Percentiles rank a stretch among this genome's conserved stretches.
Conservation (phyloP, 2,113 vertebrate genomes). For the Benitochromis conjunctus region DNA sequence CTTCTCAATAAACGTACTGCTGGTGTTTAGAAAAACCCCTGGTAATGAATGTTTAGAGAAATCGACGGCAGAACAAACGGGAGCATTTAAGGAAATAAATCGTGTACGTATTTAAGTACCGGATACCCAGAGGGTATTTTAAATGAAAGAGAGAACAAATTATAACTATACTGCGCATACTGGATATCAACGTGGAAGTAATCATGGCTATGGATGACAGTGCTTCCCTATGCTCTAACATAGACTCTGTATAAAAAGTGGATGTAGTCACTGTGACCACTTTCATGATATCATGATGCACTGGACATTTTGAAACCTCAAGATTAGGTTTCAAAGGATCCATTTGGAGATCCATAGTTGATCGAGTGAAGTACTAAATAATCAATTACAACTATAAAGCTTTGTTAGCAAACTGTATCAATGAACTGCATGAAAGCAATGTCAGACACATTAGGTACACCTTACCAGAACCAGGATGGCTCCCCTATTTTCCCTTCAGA, state of each 20-base stretch:
- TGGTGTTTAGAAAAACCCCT: neutral
- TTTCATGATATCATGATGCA: neutral
- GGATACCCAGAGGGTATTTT: neutral
- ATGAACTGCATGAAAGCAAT: neutral
- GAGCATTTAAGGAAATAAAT: neutral
- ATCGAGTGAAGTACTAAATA: no score
- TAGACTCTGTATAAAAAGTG: neutral
- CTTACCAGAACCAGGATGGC: no score
- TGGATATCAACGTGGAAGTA: neutral
- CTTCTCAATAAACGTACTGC: neutral
- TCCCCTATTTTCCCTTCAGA: no score
- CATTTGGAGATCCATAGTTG: no score
- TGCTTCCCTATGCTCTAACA: neutral
- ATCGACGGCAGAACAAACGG: neutral
- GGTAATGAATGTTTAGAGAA: neutral
- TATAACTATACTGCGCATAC: neutral
- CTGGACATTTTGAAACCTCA: neutral
- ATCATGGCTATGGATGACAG: neutral
- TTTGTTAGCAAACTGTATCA: neutral
- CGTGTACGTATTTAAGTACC: neutral
- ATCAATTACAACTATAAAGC: no score
- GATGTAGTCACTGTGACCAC: neutral
- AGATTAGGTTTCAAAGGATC: neutral
- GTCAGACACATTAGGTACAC: no score
- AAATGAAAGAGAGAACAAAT: neutral